Evolutionary conservation across 2,888 invertebrate species (phyloP).

Genomic region (Hymenopus coronatus): DNA sequence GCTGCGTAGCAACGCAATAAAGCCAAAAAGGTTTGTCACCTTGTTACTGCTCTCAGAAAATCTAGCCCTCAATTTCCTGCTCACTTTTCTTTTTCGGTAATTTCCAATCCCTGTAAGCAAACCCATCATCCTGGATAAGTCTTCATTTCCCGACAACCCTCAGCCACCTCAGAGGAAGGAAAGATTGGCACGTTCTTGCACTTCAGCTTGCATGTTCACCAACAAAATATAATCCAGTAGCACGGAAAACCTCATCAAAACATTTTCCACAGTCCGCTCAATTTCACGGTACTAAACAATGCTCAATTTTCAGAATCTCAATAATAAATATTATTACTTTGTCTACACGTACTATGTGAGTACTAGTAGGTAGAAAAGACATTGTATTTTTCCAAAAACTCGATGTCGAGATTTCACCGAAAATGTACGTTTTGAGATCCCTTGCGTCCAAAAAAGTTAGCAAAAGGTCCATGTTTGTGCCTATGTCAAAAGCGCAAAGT

Average conservation of each 20-base stretch:
- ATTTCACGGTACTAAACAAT: too few relatives aligned
- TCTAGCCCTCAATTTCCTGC: background rate
- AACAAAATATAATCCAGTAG: background rate
- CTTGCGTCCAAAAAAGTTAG: too few relatives aligned
- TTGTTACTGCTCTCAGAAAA: background rate
- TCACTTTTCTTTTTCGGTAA: background rate
- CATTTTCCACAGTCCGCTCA: too few relatives aligned
- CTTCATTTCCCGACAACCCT: background rate
- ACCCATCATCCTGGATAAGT: background rate
- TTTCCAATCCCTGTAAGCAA: background rate
- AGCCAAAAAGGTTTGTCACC: background rate
- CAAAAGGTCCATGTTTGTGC: too few relatives aligned
- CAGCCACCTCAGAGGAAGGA: background rate
- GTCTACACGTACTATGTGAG: too few relatives aligned
- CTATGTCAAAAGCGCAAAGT: too few relatives aligned
- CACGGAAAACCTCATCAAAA: background rate
- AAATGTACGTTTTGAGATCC: too few relatives aligned
- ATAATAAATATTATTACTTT: too few relatives aligned
- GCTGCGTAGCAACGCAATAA: background rate
- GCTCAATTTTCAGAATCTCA: too few relatives aligned
- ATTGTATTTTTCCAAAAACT: too few relatives aligned
- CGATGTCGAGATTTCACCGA: too few relatives aligned
- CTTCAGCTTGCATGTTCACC: background rate
- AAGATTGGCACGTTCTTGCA: background rate
- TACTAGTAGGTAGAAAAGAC: too few relatives aligned